These are phyloP conservation scores for Villa cingulata DNA, from an alignment of 2,888 invertebrate genomes.

Conservation along the genomic window DNA sequence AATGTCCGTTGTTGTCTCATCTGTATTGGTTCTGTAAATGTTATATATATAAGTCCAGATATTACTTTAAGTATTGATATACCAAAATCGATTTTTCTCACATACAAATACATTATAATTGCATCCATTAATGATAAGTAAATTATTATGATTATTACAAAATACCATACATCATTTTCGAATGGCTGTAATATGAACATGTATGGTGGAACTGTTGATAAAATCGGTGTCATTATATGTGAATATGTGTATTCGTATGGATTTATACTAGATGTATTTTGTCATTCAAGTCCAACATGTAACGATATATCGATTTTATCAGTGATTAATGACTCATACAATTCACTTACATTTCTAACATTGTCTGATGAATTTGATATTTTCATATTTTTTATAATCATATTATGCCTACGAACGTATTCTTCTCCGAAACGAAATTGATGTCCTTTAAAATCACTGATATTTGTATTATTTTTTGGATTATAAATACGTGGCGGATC, in stretches of 20 bases:
- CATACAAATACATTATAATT: neutral
- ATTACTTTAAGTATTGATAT: neutral
- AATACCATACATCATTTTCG: slow-evolving; percentile 19
- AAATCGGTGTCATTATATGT: slow-evolving; percentile 27
- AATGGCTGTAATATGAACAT: slow-evolving; percentile 25
- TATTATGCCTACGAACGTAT: neutral
- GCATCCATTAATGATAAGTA: slow-evolving; percentile 15
- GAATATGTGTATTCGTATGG: slow-evolving; percentile 12
- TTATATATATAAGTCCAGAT: neutral
- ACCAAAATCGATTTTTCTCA: slow-evolving; percentile 1
- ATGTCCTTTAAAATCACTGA: neutral
- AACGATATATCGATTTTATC: neutral
- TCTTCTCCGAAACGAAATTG: neutral
- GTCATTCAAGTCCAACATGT: neutral
- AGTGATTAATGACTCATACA: neutral
- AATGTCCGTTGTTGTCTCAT: neutral
- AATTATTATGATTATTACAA: slow-evolving; percentile 14
- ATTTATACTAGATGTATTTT: neutral
- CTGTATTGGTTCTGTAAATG: neutral
- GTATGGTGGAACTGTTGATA: slow-evolving; percentile 21
- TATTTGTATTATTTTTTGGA: neutral
- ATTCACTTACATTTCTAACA: no score
- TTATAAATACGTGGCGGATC: neutral
- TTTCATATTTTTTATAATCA: neutral
- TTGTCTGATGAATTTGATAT: neutral